Evolutionary conservation across 1,140 invertebrate genomes (phyloP).

Genomic region (Wasmannia auropunctata): DNA sequence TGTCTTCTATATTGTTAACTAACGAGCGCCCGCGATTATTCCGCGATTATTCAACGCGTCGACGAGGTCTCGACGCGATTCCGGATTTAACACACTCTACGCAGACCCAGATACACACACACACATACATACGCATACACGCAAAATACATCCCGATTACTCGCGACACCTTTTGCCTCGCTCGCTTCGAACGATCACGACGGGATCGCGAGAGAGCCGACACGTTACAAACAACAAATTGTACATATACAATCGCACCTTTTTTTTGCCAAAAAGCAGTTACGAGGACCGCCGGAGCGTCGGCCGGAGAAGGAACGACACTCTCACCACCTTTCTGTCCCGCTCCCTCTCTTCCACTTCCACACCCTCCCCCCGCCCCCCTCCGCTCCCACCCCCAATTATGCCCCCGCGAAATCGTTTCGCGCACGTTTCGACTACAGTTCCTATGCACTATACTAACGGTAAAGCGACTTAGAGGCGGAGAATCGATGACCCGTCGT

Average conservation of each 20-base stretch:
- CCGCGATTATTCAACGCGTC: constrained; percentile 17
- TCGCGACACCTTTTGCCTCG: constrained; percentile 66
- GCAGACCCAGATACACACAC: neutral
- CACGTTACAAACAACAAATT: constrained; percentile 17
- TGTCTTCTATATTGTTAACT: constrained; percentile 28
- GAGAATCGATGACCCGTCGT: constrained; percentile 59
- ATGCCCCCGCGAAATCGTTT: constrained; percentile 55
- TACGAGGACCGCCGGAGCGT: constrained; percentile 54
- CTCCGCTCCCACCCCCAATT: too few relatives aligned
- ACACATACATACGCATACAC: neutral
- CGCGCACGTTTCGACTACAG: constrained; percentile 72
- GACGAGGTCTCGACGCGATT: constrained; percentile 27
- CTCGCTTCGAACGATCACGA: constrained; percentile 41
- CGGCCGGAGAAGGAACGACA: constrained; percentile 71
- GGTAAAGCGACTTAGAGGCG: constrained; percentile 65
- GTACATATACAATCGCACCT: constrained; percentile 53
- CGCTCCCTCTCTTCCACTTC: neutral
- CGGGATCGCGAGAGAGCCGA: constrained; percentile 31
- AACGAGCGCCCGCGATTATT: constrained; percentile 11
- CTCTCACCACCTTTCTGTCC: neutral
- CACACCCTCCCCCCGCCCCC: neutral
- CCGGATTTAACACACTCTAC: neutral
- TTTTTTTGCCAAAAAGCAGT: constrained; percentile 65
- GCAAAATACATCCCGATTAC: neutral
- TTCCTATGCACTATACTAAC: constrained; percentile 72